A percentile compares a stretch with the other conserved stretches of the same genome.
These are phyloP conservation scores for Vanessa cardui DNA, from an alignment of 2,888 invertebrate genomes.

Conservation along the genomic window DNA sequence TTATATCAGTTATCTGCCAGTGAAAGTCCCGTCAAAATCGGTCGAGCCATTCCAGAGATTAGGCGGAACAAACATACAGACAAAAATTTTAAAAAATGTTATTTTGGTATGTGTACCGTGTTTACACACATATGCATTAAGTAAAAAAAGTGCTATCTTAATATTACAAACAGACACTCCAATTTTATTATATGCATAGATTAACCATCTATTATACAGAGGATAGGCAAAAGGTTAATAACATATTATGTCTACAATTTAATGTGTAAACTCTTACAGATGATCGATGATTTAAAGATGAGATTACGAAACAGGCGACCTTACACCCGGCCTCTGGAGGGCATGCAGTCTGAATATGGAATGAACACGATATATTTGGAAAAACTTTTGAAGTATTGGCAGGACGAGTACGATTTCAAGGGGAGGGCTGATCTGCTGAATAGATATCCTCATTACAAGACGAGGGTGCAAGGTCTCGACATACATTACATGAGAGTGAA, in stretches of 20 bases:
- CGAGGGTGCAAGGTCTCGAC: conserved; percentile 87
- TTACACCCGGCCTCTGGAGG: conserved; percentile 84
- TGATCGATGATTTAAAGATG: conserved; percentile 82
- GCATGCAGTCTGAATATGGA: conserved; percentile 91
- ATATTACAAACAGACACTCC: too few species aligned
- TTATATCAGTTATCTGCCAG: too few species aligned
- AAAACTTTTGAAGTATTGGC: conserved; percentile 89
- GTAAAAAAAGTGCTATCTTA: too few species aligned
- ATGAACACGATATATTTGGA: conserved; percentile 88
- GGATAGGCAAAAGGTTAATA: background rate
- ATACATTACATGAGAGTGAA: conserved; percentile 90
- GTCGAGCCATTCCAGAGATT: too few species aligned
- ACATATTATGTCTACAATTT: background rate
- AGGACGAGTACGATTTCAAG: conserved; percentile 85
- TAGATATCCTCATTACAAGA: conserved; percentile 88
- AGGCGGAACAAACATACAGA: too few species aligned
- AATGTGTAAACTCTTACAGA: conserved; percentile 52
- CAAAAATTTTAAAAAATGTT: too few species aligned
- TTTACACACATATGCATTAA: too few species aligned
- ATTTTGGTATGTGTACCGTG: too few species aligned
- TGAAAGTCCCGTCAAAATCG: too few species aligned
- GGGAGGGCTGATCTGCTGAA: conserved; percentile 87
- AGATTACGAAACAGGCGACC: conserved; percentile 81
- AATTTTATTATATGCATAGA: too few species aligned
- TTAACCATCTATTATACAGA: too few species aligned